Base-by-base conservation (phyloP, 2,888 invertebrate species). In the Rhorus exstirpatorius region DNA sequence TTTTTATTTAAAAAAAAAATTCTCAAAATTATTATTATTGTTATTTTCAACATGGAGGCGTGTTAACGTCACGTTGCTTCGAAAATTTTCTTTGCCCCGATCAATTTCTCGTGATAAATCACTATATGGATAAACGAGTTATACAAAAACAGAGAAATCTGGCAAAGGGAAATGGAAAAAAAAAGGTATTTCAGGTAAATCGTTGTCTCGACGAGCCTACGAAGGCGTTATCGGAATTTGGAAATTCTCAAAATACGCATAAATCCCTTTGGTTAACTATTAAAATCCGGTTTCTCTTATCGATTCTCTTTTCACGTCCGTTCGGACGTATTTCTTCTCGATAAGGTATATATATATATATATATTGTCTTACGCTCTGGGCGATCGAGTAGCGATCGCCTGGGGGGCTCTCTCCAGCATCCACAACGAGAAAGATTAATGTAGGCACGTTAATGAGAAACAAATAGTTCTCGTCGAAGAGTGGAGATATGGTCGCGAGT, bases 391-490 rank as follows among this genome's bases (percentile, higher is more conserved):
- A 26, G 21, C 61, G 65, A 46, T 74, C 6, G 63, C 58, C 68
- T 44, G 58, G 61, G 46, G 74, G 77, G 63, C 41, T 61, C 61
- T 58, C 60, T 51, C 63, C 58, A 81, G 60, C 74, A 83, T 78
- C 61, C 68, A 68, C 58, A 85, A 35, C 49, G 55, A n/a, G n/a
- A 83, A 89, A 89, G 92, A 92, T 92, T 91, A 91, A 92, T 92
- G 91, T 86, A 74, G 86, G 79, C 80, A 82, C 86, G 89, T 91
- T 92, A 92, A 92, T 91, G 91, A 91, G 91, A 90, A 90, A 90
- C 90, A 91, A 92, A 92, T 91, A 90, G 87, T 86, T 72, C 60
- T 58, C 85, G 83, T 81, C 51, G 82, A n/a, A 84, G 53, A 68
- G 63, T 44, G 61, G 17, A 31, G 19, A 44, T 31, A n/a, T 2